Conservation (phyloP, 1,140 invertebrate species). For the Zaprionus ornatus region DNA sequence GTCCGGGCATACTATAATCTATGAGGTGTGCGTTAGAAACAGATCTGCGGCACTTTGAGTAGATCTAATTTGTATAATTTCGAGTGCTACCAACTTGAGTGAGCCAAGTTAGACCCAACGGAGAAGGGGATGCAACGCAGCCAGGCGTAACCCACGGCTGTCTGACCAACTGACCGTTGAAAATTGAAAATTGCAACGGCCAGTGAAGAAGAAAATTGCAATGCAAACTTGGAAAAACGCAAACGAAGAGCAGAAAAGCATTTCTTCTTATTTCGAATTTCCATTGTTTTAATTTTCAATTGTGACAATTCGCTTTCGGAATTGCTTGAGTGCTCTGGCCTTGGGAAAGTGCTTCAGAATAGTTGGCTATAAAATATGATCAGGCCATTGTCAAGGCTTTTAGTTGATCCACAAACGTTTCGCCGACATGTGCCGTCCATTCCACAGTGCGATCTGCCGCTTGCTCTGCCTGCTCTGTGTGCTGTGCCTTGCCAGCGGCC, state of each 20-base stretch:
- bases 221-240: constrained; percentile 53
- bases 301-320: constrained; percentile 65
- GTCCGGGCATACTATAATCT: constrained; percentile 26
- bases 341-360: constrained; percentile 66
- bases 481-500: constrained; percentile 51
- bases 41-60: constrained; percentile 59
- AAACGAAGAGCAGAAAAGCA: constrained; percentile 62
- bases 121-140: constrained; percentile 31
- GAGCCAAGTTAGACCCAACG: constrained; percentile 12
- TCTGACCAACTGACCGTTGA: constrained; percentile 80
- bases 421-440: constrained; percentile 56
- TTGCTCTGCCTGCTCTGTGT: constrained; percentile 54
- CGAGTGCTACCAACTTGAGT: constrained; percentile 39
- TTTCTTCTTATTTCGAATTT: constrained; percentile 49
- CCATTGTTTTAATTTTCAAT: constrained; percentile 76
- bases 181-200: constrained; percentile 82
- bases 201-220: constrained; percentile 83
- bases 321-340: constrained; percentile 60
- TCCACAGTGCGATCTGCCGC: neutral
- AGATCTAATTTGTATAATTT: constrained; percentile 76
- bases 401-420: constrained; percentile 68
- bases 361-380: constrained; percentile 73
- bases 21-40: constrained; percentile 65
- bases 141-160: constrained; percentile 65
- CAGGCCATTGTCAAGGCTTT: constrained; percentile 73